phyloP scores from a whole-genome alignment of 2,797 vertebrate species.

The Morelia viridis region DNA sequence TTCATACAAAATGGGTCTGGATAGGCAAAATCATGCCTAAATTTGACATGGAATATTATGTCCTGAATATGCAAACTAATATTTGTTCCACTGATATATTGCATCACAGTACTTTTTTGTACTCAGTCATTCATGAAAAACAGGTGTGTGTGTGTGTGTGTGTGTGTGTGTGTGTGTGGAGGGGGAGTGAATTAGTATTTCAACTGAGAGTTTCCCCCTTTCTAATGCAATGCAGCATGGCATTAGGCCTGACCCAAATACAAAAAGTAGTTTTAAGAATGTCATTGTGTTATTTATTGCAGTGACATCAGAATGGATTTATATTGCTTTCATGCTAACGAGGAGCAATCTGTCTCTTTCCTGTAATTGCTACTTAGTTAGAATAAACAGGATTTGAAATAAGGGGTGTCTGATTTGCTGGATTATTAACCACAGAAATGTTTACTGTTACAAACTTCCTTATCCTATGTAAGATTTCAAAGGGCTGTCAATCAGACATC shows the following conservation, averaged over 20 bases:
- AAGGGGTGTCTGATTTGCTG: neutral
- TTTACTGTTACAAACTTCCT: neutral
- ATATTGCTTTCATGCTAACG: constrained; percentile 5
- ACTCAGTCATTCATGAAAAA: neutral
- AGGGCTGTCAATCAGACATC: neutral
- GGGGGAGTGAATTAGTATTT: neutral
- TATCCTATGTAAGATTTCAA: neutral
- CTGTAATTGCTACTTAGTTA: neutral
- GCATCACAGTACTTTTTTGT: neutral
- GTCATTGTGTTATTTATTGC: neutral
- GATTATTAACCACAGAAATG: neutral
- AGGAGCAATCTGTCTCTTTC: constrained; percentile 22
- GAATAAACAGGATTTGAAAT: constrained; percentile 6
- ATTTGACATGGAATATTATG: neutral
- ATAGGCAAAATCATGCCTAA: neutral
- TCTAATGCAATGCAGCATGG: neutral
- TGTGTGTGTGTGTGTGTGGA: neutral
- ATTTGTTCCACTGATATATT: neutral
- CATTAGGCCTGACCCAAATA: neutral
- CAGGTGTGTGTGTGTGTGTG: neutral
- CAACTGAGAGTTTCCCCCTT: neutral
- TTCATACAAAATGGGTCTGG: neutral
- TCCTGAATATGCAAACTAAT: neutral
- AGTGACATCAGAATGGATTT: neutral
- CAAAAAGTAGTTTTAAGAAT: neutral